Evolutionary conservation across 2,113 vertebrate species (phyloP).

Genomic region (Tyto alba): DNA sequence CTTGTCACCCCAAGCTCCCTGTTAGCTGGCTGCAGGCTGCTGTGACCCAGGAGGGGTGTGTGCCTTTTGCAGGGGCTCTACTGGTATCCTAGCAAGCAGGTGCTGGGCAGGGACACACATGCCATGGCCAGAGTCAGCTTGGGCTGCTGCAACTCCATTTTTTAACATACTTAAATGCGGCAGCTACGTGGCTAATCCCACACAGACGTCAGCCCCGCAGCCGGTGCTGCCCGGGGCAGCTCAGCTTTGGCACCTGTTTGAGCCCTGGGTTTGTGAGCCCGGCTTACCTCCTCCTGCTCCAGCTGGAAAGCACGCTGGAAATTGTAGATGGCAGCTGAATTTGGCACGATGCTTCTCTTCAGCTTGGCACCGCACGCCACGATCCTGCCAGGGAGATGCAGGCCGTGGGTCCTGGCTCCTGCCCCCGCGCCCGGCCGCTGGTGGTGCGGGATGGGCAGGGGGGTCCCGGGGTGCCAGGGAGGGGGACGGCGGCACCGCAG

Average conservation of each 20-base stretch:
- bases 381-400: slow-evolving; percentile 65
- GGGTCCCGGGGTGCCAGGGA: accelerated
- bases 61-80: no score
- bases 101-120: accelerated
- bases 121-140: accelerated
- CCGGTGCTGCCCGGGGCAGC: not conserved
- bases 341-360: slow-evolving; percentile 68
- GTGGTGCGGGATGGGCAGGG: accelerated
- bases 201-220: not conserved
- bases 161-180: not conserved
- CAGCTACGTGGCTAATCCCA: accelerated
- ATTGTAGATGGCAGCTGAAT: slow-evolving; percentile 75
- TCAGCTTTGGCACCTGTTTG: not conserved
- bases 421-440: accelerated
- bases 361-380: slow-evolving; percentile 77
- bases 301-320: slow-evolving; percentile 76
- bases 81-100: not conserved
- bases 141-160: not conserved
- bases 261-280: accelerated
- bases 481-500: accelerated
- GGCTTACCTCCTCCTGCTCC: slow-evolving; percentile 73
- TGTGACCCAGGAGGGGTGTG: accelerated
- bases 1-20: not conserved
- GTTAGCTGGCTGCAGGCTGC: not conserved
- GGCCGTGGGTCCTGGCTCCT: accelerated